Base-by-base conservation (phyloP, 2,797 vertebrate species). In the Australoheros facetus region DNA sequence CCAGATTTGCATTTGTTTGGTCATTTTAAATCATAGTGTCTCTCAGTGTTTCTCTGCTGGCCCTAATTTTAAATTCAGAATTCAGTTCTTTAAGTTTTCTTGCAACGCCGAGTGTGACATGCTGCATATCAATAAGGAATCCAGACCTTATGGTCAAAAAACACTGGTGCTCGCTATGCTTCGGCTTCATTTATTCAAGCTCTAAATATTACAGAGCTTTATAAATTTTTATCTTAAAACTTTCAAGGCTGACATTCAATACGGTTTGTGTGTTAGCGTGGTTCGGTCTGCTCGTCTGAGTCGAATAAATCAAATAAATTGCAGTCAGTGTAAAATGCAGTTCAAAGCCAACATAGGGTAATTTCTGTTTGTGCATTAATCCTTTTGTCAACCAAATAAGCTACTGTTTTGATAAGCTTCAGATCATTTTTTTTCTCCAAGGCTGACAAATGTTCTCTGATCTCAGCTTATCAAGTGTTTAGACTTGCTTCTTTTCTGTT, bases 41-140 rank as follows among this genome's bases (percentile, higher is more conserved):
- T 55, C 30, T 76, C 55, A 32, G 19, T 70, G 6, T 60, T 78
- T 39, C 17, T 42, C 59, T 42, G 37, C 21, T 5, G 13, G 32
- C 19, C 57, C 7, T 73, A 34, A 66, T 75, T 84, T 1, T 19
- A 66, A 30, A 30, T 51, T 48, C 28, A 23, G 23, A 51, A 66
- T 66, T 39, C 62, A 70, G 55, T 56, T 55, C 48, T 80, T 85
- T n/a, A 73, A 42, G 30, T 54, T 83, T 71, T 85, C 64, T 37
- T 80, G 45, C 75, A 73, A 80, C 54, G 32, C 8, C 30, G 13
- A 79, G 64, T 23, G 56, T 73, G 66, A 71, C 42, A 26, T 57
- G 66, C 71, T 82, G 77, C 78, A 72, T 66, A 51, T 2, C 62
- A 30, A 66, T 66, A 14, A 66, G 42, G 42, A 66, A 30, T 66